Base-by-base conservation (phyloP, 2,888 invertebrate genomes). In the Acleris literana region DNA sequence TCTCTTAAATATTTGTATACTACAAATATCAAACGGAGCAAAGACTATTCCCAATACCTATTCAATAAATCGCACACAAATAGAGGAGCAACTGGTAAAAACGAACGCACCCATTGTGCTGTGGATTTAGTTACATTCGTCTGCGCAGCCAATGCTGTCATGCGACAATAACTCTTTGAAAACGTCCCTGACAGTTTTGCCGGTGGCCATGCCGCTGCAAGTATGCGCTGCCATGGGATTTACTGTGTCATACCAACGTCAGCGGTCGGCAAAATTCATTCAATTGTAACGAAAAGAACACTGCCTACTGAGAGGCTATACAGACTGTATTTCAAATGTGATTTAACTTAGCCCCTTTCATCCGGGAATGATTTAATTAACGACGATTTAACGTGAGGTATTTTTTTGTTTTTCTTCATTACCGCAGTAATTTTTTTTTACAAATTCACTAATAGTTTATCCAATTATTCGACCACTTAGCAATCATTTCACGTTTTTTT, bases 91-190 rank as follows among this genome's bases (percentile, higher is more conserved):
- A 53, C 69, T 72, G 71, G 74, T 78, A 79, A 76, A 76, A 83
- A 78, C 77, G 79, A 85, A 79, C 71, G 70, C 70, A 68, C 68
- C 68, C 68, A 73, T 80, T 80, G 76, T 81, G 80, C 83, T 85
- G 80, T 76, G 73, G 77, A 79, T 85, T 83, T 80, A 77, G 79
- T 79, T 75, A 73, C 71, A 76, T 77, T 77, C 79, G 75, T 76
- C 76, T 76, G 71, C 72, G 70, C 72, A 71, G 73, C 69, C 73
- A 74, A 76, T 74, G 75, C 78, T 84, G 84, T 84, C 85, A 86
- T 80, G 81, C 76, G 79, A 79, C 80, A 79, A 82, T 86, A 84
- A 87, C 87, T 86, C 86, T 86, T 88, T 85, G 79, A 84, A 87
- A 89, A 83, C 80, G 81, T 74, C 77, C 72, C 76, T 84, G 87